Conservation (phyloP, 2,888 invertebrate species). For the Invenusta paracnida region DNA sequence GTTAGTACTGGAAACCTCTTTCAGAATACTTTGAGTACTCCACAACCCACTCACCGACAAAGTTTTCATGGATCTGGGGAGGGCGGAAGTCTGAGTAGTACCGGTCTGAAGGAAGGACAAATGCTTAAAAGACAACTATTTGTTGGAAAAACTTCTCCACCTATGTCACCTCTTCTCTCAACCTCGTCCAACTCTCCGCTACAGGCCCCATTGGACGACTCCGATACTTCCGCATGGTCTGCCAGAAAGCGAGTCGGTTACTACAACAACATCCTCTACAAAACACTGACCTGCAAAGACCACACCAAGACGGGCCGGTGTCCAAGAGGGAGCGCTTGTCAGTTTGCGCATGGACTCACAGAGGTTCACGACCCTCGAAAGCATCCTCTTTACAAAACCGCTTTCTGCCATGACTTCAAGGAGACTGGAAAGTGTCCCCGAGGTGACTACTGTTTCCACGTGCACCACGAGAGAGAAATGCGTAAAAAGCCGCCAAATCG, state of each 20-base stretch:
- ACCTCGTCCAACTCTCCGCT: not conserved
- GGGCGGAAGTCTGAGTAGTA: not conserved
- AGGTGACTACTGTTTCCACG: conserved; percentile 39
- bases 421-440: conserved; percentile 36
- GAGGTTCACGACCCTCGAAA: conserved; percentile 37
- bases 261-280: conserved; percentile 39
- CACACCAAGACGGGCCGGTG: conserved; percentile 10
- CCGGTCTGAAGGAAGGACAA: not conserved
- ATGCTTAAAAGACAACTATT: not conserved
- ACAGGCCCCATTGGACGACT: not conserved
- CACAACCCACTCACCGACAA: not conserved
- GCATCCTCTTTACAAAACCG: conserved; percentile 43
- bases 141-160: not conserved
- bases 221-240: not conserved
- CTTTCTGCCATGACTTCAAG: conserved; percentile 39
- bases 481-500: conserved; percentile 8
- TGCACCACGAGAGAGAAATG: conserved; percentile 25
- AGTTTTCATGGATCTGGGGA: not conserved
- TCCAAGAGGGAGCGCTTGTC: conserved; percentile 37
- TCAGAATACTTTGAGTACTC: too few relatives aligned
- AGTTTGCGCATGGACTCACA: conserved; percentile 28
- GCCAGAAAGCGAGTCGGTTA: not conserved
- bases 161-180: not conserved
- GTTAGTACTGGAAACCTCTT: too few relatives aligned
- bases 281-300: conserved; percentile 39